Evolutionary conservation across 2,113 vertebrate species (phyloP), one percentile per base, ranked within the genome.

Genomic region (Phaethornis superciliosus): DNA sequence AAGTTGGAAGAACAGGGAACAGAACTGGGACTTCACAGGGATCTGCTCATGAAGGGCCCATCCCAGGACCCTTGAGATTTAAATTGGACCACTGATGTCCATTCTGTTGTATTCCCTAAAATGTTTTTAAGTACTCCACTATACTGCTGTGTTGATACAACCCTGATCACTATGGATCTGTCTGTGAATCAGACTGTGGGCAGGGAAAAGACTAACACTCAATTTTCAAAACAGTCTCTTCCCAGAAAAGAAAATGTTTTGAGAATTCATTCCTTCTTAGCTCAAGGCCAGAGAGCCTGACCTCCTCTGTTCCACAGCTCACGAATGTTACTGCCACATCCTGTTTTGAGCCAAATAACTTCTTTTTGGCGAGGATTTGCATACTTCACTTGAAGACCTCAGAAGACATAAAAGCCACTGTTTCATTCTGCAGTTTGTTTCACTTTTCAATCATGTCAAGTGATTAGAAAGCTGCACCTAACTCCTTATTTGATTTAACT

Each of bases 201-300:
- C 32, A 65, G 33, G 20, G 21, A 76, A 85, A 91, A 80, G 54
- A 42, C 35, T 74, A 62, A 76, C 69, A 44, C 2, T 20, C 42
- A 70, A 76, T 70, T 87, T 91, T 65, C 67, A 63, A 40, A 93
- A 88, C 51, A 77, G 37, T 55, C 52, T 4, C 12, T 93, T 77
- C 85, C 56, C 64, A 74, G 56, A 75, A 92, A 77, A 84, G 30
- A 77, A 89, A 92, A 76, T 54, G 18, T 91, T 95, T 89, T 72
- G 28, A 79, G 55, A 82, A 91, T 80, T 90, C 62, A 23, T 42
- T 72, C 40, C 71, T 71, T 88, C 0, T 0, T 52, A 71, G 37
- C 30, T 93, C 40, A 81, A 78, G 68, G 65, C 54, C 94, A 76
- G 74, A 93, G 90, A 67, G 37, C 35, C 32, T 81, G 42, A 68